Base-by-base conservation (phyloP, 2,113 vertebrate genomes). In the Saccopteryx bilineata region DNA sequence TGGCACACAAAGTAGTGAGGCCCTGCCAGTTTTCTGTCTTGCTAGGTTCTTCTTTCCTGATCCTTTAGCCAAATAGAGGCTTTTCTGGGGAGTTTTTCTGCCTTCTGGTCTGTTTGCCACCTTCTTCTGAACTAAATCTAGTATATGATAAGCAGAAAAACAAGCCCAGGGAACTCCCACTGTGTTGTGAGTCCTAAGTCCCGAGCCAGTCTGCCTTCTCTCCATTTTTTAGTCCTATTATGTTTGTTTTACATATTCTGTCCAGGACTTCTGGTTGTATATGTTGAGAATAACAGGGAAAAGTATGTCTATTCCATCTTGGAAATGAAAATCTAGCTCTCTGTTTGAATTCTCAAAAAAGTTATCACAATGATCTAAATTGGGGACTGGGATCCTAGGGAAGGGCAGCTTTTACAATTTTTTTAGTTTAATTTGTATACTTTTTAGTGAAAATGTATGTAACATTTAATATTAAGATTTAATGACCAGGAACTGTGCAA, bases 391-490 rank as follows among this genome's bases (percentile, higher is more conserved):
- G 75, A 83, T 79, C 24, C 65, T 69, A 46, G 21, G 66, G 7
- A 93, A 74, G 8, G 24, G 17, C 9, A 92, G 79, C 9, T 87
- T 92, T 79, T 61, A 39, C 10, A 83, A 3, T 26, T 52, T 81
- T 86, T 85, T 54, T 60, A 88, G 65, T 89, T 85, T 76, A 87
- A 88, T 33, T 83, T 90, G 14, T 61, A 39, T 65, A 61, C 14
- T 74, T 93, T 66, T 81, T 82, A 66, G 11, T 63, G 7, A 54
- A 63, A 80, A 50, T 60, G 39, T 68, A n/a, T 71, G 89, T 92
- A 82, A 76, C 3, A 54, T 58, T 68, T 87, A 26, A 24, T 72
- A 56, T 61, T 76, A 86, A 72, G 50, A 88, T 54, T 78, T 80
- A 76, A 60, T 52, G 92, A 11, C 5, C 46, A 85, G 26, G 54